Conservation (phyloP, 2,888 invertebrate species). For the Agrotis clavis region DNA sequence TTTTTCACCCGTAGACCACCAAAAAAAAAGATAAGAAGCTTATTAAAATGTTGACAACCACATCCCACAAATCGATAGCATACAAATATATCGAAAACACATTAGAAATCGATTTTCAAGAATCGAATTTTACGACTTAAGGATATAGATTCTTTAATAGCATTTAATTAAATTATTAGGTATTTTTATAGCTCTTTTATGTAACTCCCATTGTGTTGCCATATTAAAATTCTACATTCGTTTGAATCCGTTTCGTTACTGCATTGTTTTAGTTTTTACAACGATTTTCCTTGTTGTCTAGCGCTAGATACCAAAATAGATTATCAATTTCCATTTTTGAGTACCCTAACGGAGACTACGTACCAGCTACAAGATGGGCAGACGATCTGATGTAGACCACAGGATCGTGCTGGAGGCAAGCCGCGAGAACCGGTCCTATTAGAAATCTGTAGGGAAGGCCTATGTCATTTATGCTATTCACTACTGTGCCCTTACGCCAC, state of each 20-base stretch:
- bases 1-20: too few species aligned
- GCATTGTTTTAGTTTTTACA: conserved; percentile 32
- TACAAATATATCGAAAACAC: conserved; percentile 62
- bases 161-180: conserved; percentile 65
- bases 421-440: too few species aligned
- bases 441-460: too few species aligned
- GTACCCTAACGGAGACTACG: too few species aligned
- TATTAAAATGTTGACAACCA: conserved; percentile 54
- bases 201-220: conserved; percentile 38
- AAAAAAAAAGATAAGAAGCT: too few species aligned
- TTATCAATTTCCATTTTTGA: not conserved
- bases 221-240: conserved; percentile 37
- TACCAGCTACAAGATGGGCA: too few species aligned
- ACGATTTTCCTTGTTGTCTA: conserved; percentile 46
- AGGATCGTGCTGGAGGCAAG: too few species aligned
- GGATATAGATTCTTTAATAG: conserved; percentile 71
- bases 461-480: too few species aligned
- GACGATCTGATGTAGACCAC: too few species aligned
- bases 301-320: conserved; percentile 5
- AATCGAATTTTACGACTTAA: conserved; percentile 70
- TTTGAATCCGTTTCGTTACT: conserved; percentile 33
- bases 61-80: conserved; percentile 39
- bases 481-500: too few species aligned
- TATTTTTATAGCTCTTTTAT: conserved; percentile 41
- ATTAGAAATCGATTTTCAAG: conserved; percentile 71